Conservation (phyloP, 2,797 vertebrate genomes). For the Thripadectes ignobilis region DNA sequence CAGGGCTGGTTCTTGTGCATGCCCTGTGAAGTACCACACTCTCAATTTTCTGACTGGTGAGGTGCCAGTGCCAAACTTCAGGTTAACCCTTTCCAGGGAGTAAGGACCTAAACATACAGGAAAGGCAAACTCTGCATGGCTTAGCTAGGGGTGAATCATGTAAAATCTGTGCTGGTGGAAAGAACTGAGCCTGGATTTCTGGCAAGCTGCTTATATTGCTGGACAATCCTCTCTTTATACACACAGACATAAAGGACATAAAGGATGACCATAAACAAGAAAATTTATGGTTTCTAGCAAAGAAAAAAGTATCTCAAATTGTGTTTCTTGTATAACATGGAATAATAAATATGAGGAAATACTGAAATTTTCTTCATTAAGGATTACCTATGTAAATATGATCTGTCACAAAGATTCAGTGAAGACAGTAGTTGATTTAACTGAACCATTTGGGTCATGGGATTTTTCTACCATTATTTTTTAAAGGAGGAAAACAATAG, state of each 20-base stretch:
- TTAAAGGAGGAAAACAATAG: slow-evolving; percentile 6
- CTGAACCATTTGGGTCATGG: neutral
- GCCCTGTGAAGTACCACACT: neutral
- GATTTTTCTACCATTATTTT: neutral
- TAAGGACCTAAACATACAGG: rapidly evolving
- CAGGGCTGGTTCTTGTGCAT: neutral
- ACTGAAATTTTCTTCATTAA: neutral
- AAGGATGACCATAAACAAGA: neutral
- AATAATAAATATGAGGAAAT: neutral
- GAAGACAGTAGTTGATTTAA: neutral
- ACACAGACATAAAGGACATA: rapidly evolving
- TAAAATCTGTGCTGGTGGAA: neutral
- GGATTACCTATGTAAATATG: neutral
- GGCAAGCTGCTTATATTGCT: neutral
- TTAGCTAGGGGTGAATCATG: neutral
- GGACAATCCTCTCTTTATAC: neutral
- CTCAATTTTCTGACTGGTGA: neutral
- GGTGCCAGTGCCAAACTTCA: neutral
- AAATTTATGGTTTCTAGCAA: neutral
- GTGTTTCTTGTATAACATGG: neutral
- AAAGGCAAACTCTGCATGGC: neutral
- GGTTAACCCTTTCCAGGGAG: neutral
- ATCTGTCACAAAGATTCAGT: neutral
- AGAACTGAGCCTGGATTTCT: neutral
- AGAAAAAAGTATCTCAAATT: neutral